Conservation (phyloP, 1,140 invertebrate species). For the Drosophila malerkotliana region DNA sequence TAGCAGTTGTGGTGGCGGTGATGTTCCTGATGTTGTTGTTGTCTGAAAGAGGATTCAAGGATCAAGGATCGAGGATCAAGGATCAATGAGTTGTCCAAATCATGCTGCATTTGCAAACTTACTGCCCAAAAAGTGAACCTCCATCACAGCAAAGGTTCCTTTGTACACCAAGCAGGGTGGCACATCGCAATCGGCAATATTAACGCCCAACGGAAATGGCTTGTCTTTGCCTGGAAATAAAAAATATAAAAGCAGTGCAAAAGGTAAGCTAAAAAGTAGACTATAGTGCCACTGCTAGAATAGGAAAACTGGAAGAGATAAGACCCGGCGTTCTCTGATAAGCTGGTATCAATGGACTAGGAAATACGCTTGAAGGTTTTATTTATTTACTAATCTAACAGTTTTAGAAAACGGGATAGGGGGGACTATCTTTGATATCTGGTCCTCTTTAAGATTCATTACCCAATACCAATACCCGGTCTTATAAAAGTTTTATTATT, state of each 20-base stretch:
- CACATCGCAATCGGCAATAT: slow-evolving; percentile 56
- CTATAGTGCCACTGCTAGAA: not conserved
- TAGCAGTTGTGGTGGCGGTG: slow-evolving; percentile 59
- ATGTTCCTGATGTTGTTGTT: slow-evolving; percentile 57
- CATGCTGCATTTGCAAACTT: slow-evolving; percentile 20
- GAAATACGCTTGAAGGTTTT: slow-evolving; percentile 19
- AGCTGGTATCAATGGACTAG: slow-evolving; percentile 36
- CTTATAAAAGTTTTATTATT: not conserved
- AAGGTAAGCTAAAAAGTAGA: slow-evolving; percentile 33
- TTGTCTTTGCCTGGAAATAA: slow-evolving; percentile 47
- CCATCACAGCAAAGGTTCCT: slow-evolving; percentile 60
- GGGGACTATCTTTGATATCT: no score
- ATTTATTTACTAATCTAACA: not conserved
- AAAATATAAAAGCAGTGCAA: no score
- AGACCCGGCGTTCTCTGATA: slow-evolving; percentile 34
- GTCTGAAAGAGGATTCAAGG: slow-evolving; percentile 32
- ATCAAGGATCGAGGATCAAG: not conserved
- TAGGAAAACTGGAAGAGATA: slow-evolving; percentile 9
- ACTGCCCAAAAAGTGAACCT: slow-evolving; percentile 74
- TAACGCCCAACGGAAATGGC: slow-evolving; percentile 65
- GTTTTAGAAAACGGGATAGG: no score
- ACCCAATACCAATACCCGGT: no score
- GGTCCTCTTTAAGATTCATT: no score
- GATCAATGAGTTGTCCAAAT: no score
- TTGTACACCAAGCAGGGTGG: slow-evolving; percentile 73